Percentiles rank a stretch among this genome's conserved stretches.
These are phyloP conservation scores for Amorpha juglandis DNA, from an alignment of 2,888 invertebrate genomes.

Conservation along the genomic window DNA sequence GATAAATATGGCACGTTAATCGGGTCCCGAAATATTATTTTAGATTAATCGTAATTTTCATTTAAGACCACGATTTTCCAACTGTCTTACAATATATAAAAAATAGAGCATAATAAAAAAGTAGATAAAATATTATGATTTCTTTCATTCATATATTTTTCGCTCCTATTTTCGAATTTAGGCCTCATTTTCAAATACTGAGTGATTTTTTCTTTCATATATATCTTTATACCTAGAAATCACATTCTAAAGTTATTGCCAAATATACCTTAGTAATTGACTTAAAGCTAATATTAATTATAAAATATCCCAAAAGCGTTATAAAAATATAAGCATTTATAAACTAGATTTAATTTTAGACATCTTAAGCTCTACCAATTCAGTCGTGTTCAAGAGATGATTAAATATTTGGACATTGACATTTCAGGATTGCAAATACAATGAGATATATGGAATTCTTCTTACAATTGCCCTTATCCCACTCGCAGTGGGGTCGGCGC, in stretches of 20 bases:
- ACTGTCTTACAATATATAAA: slow-evolving; percentile 49
- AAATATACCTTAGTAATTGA: slow-evolving; percentile 59
- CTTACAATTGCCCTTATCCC: no score
- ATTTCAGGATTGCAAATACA: slow-evolving; percentile 1
- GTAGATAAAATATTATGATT: slow-evolving; percentile 33
- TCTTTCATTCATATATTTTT: slow-evolving; percentile 37
- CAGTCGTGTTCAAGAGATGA: slow-evolving; percentile 40
- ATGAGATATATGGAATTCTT: neutral
- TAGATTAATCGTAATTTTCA: slow-evolving; percentile 30
- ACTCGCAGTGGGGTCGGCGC: no score
- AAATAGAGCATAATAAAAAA: slow-evolving; percentile 28
- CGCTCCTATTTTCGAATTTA: slow-evolving; percentile 41
- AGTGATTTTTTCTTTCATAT: slow-evolving; percentile 34
- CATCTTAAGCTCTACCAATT: slow-evolving; percentile 57
- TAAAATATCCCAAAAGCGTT: slow-evolving; percentile 31
- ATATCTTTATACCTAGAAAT: slow-evolving; percentile 46
- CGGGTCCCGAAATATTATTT: neutral
- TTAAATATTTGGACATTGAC: slow-evolving; percentile 22
- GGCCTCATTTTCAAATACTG: slow-evolving; percentile 42
- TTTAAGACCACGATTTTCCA: slow-evolving; percentile 52
- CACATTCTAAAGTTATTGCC: slow-evolving; percentile 71
- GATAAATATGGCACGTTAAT: slow-evolving; percentile 5
- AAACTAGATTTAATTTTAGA: slow-evolving; percentile 16
- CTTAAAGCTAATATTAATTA: slow-evolving; percentile 53
- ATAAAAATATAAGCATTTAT: slow-evolving; percentile 22